Conservation (phyloP, 2,888 invertebrate species). For the Himalopsyche anomala region DNA sequence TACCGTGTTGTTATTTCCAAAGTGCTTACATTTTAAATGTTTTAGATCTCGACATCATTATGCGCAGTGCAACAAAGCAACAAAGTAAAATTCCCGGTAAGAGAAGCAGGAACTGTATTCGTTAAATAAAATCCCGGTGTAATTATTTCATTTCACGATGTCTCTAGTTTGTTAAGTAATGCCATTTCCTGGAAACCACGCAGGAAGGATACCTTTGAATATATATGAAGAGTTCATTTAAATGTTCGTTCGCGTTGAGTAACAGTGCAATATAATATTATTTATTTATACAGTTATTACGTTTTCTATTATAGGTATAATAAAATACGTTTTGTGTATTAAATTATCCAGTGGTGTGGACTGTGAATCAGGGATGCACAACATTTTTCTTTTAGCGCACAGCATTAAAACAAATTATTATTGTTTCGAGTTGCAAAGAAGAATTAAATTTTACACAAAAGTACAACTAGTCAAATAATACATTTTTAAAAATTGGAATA, state of each 20-base stretch:
- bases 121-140: background rate
- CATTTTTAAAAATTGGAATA: no score
- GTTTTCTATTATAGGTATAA: no score
- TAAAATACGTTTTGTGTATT: no score
- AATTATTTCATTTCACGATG: background rate
- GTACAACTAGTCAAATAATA: no score
- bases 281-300: no score
- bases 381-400: no score
- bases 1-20: background rate
- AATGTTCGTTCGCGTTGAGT: background rate
- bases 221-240: background rate
- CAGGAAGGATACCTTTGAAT: background rate
- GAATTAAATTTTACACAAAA: no score
- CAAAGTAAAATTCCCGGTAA: background rate
- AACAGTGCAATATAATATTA: background rate
- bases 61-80: background rate
- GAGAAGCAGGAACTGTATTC: slow-evolving; percentile 1
- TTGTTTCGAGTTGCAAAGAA: no score
- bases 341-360: no score
- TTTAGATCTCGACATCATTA: background rate
- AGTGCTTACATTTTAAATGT: background rate
- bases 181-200: background rate
- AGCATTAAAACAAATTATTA: no score
- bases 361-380: no score
- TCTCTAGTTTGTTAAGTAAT: slow-evolving; percentile 14